Evolutionary conservation across 2,797 vertebrate genomes (phyloP).

Genomic region (Rachycentron canadum): DNA sequence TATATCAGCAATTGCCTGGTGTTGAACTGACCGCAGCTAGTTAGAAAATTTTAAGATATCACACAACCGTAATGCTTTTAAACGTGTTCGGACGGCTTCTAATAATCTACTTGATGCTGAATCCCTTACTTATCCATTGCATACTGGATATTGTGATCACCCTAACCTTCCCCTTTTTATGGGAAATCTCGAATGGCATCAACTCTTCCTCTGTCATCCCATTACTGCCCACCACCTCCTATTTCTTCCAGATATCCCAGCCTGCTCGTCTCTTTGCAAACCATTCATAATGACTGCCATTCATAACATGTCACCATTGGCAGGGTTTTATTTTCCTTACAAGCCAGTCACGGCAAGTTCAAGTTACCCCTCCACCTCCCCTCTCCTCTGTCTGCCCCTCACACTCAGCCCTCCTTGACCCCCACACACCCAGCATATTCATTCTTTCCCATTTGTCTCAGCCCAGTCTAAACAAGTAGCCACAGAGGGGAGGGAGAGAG

Average conservation of each 20-base stretch:
- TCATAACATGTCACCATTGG: slow-evolving; percentile 73
- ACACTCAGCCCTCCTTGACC: slow-evolving; percentile 79
- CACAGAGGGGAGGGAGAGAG: slow-evolving; percentile 33
- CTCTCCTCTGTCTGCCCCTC: slow-evolving; percentile 58
- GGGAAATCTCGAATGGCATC: slow-evolving; percentile 29
- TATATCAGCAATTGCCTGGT: no score
- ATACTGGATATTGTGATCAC: background rate
- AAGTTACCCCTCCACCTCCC: slow-evolving; percentile 68
- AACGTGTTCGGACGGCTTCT: background rate
- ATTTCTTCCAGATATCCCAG: slow-evolving; percentile 38
- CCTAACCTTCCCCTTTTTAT: background rate
- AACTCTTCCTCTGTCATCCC: slow-evolving; percentile 32
- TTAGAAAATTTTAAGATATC: no score
- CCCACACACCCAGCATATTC: slow-evolving; percentile 68
- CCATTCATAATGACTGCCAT: slow-evolving; percentile 68
- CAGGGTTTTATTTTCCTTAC: slow-evolving; percentile 72
- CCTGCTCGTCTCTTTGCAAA: slow-evolving; percentile 41
- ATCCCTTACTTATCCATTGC: background rate
- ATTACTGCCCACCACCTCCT: background rate
- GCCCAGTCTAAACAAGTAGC: slow-evolving; percentile 83
- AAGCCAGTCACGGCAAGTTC: slow-evolving; percentile 72
- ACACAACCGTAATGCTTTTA: background rate
- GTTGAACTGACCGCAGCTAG: no score
- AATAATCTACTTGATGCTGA: background rate
- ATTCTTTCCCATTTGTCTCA: slow-evolving; percentile 79